Evolutionary conservation across 2,888 invertebrate genomes (phyloP).

Genomic region (Linnaemya vulpina): DNA sequence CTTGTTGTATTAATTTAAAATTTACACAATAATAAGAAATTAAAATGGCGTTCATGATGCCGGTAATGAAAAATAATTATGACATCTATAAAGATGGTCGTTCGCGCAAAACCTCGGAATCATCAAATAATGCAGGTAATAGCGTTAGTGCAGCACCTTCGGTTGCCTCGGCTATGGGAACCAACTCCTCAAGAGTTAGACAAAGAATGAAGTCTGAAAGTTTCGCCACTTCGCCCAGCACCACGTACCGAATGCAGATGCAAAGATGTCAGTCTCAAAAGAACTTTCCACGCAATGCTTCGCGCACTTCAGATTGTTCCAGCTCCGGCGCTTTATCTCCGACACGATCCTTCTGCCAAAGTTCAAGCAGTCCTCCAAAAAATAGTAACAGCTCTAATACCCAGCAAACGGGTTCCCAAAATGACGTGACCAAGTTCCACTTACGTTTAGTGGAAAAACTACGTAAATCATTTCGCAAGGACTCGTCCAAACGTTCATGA

Average conservation of each 20-base stretch:
- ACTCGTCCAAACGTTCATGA: slow-evolving; percentile 81
- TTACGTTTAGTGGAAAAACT: slow-evolving; percentile 88
- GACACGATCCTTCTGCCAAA: slow-evolving; percentile 84
- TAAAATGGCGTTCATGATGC: slow-evolving; percentile 97
- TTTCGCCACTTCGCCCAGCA: slow-evolving; percentile 84
- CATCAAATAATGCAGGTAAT: slow-evolving; percentile 83
- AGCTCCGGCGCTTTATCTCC: slow-evolving; percentile 86
- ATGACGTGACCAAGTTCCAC: slow-evolving; percentile 89
- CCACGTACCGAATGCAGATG: slow-evolving; percentile 83
- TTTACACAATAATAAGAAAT: slow-evolving; percentile 14
- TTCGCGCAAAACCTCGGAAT: slow-evolving; percentile 89
- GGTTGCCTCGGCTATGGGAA: slow-evolving; percentile 85
- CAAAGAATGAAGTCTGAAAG: slow-evolving; percentile 84
- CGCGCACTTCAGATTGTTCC: slow-evolving; percentile 85
- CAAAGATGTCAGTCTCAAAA: slow-evolving; percentile 84
- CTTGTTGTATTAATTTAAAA: neutral
- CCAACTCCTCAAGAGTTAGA: slow-evolving; percentile 83
- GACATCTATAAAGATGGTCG: slow-evolving; percentile 93
- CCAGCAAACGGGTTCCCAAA: slow-evolving; percentile 83
- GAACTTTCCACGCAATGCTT: slow-evolving; percentile 85
- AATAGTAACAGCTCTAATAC: slow-evolving; percentile 75
- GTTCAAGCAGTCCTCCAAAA: slow-evolving; percentile 81
- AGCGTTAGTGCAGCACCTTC: slow-evolving; percentile 85
- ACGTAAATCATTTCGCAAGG: slow-evolving; percentile 86
- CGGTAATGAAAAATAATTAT: slow-evolving; percentile 96